Conservation (phyloP, 2,888 invertebrate genomes). For the Melolontha melolontha region DNA sequence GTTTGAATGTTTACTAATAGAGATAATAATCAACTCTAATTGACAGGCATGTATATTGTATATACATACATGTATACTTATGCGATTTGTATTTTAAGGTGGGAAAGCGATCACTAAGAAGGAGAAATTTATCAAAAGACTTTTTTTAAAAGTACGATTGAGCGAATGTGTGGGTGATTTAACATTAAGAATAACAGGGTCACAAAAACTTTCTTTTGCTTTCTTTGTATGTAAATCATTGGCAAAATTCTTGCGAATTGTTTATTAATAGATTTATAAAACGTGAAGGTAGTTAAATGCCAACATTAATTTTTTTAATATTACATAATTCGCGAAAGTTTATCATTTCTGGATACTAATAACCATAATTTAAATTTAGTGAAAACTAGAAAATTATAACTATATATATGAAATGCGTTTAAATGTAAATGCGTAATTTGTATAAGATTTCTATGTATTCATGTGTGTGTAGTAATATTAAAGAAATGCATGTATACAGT, state of each 20-base stretch:
- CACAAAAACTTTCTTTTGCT: slow-evolving; percentile 38
- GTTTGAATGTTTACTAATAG: not conserved
- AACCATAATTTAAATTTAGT: not conserved
- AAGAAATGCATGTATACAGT: too few species aligned
- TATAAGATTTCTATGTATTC: too few species aligned
- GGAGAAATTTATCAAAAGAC: too few species aligned
- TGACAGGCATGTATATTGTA: too few species aligned
- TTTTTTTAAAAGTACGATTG: not conserved
- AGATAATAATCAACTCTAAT: too few species aligned
- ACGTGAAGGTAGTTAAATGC: not conserved
- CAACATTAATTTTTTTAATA: slow-evolving; percentile 18
- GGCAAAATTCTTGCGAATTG: not conserved
- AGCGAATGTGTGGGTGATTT: slow-evolving; percentile 29
- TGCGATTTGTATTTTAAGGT: too few species aligned
- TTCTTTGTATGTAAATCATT: slow-evolving; percentile 41
- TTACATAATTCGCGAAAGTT: slow-evolving; percentile 24
- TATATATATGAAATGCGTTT: too few species aligned
- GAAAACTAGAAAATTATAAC: too few species aligned
- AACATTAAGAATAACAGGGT: slow-evolving; percentile 4
- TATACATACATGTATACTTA: too few species aligned
- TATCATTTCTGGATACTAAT: not conserved
- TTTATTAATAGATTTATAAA: slow-evolving; percentile 13
- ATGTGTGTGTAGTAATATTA: too few species aligned
- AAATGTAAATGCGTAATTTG: too few species aligned
- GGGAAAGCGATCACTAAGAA: too few species aligned